phyloP scores from a whole-genome alignment of 1,140 invertebrate species.

The Diabrotica undecimpunctata region DNA sequence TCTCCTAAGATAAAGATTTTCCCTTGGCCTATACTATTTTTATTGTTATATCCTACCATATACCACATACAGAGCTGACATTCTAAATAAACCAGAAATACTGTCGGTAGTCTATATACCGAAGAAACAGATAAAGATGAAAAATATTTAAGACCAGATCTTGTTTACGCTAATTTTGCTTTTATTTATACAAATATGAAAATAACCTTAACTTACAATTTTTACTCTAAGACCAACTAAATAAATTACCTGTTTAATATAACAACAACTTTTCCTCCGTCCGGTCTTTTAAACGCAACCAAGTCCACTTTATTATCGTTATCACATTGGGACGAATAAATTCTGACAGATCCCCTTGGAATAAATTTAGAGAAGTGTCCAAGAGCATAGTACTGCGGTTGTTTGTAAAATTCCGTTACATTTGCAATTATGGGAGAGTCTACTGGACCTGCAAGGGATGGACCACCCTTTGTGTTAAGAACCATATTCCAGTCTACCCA shows the following conservation, averaged over 20 bases:
- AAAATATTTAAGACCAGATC: too few relatives aligned
- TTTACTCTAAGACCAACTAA: too few relatives aligned
- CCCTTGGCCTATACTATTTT: too few relatives aligned
- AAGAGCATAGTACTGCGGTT: conserved; percentile 68
- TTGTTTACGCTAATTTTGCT: too few relatives aligned
- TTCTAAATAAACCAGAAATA: too few relatives aligned
- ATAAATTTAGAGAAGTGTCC: conserved; percentile 67
- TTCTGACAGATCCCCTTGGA: conserved; percentile 48
- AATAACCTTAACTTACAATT: too few relatives aligned
- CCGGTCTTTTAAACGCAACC: conserved; percentile 52
- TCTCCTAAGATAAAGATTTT: too few relatives aligned
- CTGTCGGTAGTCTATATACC: too few relatives aligned
- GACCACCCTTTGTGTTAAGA: conserved; percentile 63
- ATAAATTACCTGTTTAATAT: conserved; percentile 27
- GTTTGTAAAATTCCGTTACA: conserved; percentile 64
- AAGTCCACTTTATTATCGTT: conserved; percentile 33
- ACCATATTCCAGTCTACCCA: conserved; percentile 77
- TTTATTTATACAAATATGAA: too few relatives aligned
- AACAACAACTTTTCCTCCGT: conserved; percentile 50
- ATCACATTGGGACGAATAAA: conserved; percentile 33
- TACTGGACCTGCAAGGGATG: conserved; percentile 64
- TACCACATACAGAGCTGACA: too few relatives aligned
- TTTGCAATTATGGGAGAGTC: conserved; percentile 68
- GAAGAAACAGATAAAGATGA: too few relatives aligned
- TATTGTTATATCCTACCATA: too few relatives aligned